phyloP scores from a whole-genome alignment of 2,888 invertebrate genomes.

The Alloscopus bannaensis region DNA sequence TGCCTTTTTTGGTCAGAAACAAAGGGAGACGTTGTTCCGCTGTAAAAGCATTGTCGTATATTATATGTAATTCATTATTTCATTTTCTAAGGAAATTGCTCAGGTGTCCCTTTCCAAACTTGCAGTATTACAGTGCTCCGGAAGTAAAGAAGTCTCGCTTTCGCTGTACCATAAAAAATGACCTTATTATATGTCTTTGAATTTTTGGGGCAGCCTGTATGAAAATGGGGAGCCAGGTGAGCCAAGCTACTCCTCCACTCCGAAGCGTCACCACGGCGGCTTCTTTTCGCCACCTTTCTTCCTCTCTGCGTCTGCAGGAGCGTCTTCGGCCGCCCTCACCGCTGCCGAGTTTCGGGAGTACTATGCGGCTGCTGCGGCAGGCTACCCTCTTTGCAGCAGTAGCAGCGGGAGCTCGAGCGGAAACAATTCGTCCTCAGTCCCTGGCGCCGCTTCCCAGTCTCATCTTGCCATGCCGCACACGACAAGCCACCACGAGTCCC shows the following conservation, averaged over 20 bases:
- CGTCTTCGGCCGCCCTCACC: conserved; percentile 40
- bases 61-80: too few species aligned
- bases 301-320: conserved; percentile 48
- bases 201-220: conserved; percentile 67
- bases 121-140: too few species aligned
- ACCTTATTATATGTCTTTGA: too few species aligned
- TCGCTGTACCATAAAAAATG: too few species aligned
- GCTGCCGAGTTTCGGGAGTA: conserved; percentile 67
- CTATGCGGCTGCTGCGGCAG: conserved; percentile 62
- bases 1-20: too few species aligned
- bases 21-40: too few species aligned
- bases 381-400: conserved; percentile 53
- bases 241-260: conserved; percentile 69
- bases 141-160: too few species aligned
- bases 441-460: conserved; percentile 32
- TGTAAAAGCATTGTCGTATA: too few species aligned
- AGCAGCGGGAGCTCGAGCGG: conserved; percentile 68
- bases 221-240: conserved; percentile 71
- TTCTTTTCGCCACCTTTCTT: conserved; percentile 69
- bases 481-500: conserved; percentile 17
- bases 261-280: conserved; percentile 68
- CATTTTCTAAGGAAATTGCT: too few species aligned
- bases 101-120: too few species aligned
- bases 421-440: conserved; percentile 13
- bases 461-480: conserved; percentile 31